Evolutionary conservation across 2,797 vertebrate genomes (phyloP).

Genomic region (Selene dorsalis): DNA sequence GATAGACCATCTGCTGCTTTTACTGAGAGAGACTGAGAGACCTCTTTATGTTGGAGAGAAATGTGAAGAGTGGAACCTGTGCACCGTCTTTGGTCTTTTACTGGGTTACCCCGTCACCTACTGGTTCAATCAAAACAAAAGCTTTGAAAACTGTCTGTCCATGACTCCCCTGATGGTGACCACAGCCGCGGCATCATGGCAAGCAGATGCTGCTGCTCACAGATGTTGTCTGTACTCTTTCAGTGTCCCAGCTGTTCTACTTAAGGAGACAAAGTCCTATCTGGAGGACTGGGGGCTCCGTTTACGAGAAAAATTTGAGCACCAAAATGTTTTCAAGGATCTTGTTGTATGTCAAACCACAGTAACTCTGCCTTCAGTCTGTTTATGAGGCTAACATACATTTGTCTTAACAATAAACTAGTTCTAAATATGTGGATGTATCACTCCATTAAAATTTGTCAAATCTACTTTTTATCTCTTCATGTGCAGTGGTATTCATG

Average conservation of each 20-base stretch:
- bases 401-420: slow-evolving; percentile 45
- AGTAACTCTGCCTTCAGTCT: slow-evolving; percentile 86
- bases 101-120: slow-evolving; percentile 92
- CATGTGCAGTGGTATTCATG: slow-evolving; percentile 3
- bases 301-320: slow-evolving; percentile 82
- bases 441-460: slow-evolving; percentile 39
- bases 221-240: slow-evolving; percentile 89
- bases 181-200: slow-evolving; percentile 81
- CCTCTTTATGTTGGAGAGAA: slow-evolving; percentile 68
- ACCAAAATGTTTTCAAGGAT: slow-evolving; percentile 86
- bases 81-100: slow-evolving; percentile 90
- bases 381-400: slow-evolving; percentile 71
- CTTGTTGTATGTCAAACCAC: slow-evolving; percentile 84
- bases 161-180: slow-evolving; percentile 88
- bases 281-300: slow-evolving; percentile 83
- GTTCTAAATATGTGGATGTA: slow-evolving; percentile 5
- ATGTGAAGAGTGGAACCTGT: slow-evolving; percentile 88
- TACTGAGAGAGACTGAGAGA: slow-evolving; percentile 34
- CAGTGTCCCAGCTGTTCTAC: slow-evolving; percentile 88
- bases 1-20: slow-evolving; percentile 72
- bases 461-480: neutral
- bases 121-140: slow-evolving; percentile 83
- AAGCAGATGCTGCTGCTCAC: slow-evolving; percentile 63
- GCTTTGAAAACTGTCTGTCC: slow-evolving; percentile 89
- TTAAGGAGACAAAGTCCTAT: slow-evolving; percentile 61